Evolutionary conservation across 2,797 vertebrate species (phyloP), one percentile per base, ranked within the genome.

Genomic region (Falco rusticolus): DNA sequence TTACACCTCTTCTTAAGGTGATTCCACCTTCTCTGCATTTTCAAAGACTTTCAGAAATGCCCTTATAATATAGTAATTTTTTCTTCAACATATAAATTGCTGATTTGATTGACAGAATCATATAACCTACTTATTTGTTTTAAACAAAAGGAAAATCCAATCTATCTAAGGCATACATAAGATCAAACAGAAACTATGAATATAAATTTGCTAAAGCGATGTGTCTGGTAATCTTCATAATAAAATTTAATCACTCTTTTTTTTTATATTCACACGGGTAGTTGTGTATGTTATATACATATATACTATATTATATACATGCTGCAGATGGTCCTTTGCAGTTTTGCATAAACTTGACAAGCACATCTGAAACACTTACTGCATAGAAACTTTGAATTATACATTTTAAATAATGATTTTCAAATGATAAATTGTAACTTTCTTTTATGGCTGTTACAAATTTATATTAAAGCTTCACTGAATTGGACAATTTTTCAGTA

Each of bases 401-500:
- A 61, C 65, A 33, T 70, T 84, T 80, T 74, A 85, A 96, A 78
- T 74, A 45, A 85, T 89, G 22, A 90, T 86, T 96, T 97, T 96
- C 72, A 88, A 94, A 96, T 34, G 33, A 94, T 54, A 93, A 63
- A 88, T 82, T 94, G 13, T 91, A 71, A 84, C 96, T 93, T 97
- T 94, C 39, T 87, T 95, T 90, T 89, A 90, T 89, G 57, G 41
- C 45, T 95, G 69, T 84, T 94, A 88, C 74, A 93, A 91, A 97
- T 94, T 93, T 92, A 87, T 97, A 83, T 84, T 84, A 77, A 97
- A 94, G 48, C 75, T 92, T 96, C 93, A 91, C 47, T 89, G 92
- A 96, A 95, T 85, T 80, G 74, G 87, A 89, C 92, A 70, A 31
- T 94, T 94, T 94, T 96, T 95, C 87, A 74, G 70, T 65, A 83